These are phyloP conservation scores for Sylvilagus floridanus DNA, from an alignment of 2,797 vertebrate genomes.

Conservation along the genomic window DNA sequence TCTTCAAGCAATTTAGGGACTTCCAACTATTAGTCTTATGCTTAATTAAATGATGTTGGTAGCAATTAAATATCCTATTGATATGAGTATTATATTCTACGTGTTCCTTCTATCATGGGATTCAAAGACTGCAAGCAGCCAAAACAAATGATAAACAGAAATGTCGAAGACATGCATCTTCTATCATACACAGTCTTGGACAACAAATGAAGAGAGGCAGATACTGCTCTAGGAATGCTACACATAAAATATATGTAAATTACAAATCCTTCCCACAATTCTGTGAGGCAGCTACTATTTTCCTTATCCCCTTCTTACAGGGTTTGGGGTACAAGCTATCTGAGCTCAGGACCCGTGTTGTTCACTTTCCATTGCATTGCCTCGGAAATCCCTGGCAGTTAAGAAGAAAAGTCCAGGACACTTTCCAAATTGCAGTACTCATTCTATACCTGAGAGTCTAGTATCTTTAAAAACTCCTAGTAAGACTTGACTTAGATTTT, in stretches of 20 bases:
- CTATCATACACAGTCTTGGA: constrained; percentile 11
- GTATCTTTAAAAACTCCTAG: constrained; percentile 5
- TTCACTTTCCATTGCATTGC: neutral
- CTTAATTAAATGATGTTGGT: constrained; percentile 50
- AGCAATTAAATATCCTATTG: constrained; percentile 57
- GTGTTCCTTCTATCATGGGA: constrained; percentile 41
- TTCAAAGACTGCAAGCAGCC: constrained; percentile 56
- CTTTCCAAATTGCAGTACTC: constrained; percentile 32
- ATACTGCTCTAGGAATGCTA: neutral
- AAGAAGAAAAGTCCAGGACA: neutral
- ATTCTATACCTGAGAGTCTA: neutral
- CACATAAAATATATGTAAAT: neutral
- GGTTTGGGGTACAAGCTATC: neutral
- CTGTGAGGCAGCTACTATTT: neutral
- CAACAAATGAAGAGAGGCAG: neutral
- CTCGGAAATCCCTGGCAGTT: neutral
- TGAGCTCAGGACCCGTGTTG: neutral
- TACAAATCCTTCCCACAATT: constrained; percentile 2
- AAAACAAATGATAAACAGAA: constrained; percentile 52
- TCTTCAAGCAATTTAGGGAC: constrained; percentile 63
- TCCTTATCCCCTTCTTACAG: neutral
- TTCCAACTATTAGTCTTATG: constrained; percentile 58
- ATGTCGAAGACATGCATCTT: constrained; percentile 56
- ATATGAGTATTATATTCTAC: constrained; percentile 58
- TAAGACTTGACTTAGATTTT: constrained; percentile 42